These are phyloP conservation scores for human (Homo sapiens) DNA, from an alignment of 2,113 vertebrate species.

Conservation along the genomic window DNA sequence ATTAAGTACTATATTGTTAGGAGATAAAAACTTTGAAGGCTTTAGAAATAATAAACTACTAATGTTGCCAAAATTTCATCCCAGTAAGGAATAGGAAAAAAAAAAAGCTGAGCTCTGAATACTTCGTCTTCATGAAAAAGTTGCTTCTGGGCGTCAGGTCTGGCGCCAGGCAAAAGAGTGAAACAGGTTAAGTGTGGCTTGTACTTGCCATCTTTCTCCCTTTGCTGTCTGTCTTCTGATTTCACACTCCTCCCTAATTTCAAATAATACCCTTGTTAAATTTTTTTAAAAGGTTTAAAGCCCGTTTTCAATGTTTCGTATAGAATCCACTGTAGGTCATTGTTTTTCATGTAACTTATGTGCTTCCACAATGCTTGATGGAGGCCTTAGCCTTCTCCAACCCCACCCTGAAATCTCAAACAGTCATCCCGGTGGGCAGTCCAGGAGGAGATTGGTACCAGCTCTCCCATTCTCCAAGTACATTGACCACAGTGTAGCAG, in stretches of 20 bases:
- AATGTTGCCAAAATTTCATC: neutral
- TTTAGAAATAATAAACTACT: constrained; percentile 9
- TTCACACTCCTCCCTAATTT: neutral
- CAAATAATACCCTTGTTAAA: constrained; percentile 5
- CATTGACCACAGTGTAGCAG: neutral
- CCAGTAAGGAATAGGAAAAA: neutral
- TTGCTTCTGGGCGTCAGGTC: neutral
- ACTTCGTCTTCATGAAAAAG: neutral
- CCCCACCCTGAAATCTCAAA: neutral
- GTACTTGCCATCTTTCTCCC: neutral
- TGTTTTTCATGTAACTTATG: neutral
- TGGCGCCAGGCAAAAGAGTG: neutral
- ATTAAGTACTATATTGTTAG: neutral
- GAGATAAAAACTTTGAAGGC: neutral
- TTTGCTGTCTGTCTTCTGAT: neutral
- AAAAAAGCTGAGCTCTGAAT: neutral
- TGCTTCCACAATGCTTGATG: neutral
- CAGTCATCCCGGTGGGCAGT: neutral
- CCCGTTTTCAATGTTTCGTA: neutral
- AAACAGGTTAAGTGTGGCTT: neutral
- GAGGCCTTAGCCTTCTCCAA: neutral
- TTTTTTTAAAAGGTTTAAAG: neutral
- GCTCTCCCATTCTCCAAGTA: neutral
- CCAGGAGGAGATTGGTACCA: neutral
- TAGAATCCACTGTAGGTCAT: neutral